Evolutionary conservation across 2,797 vertebrate genomes (phyloP).

Genomic region (Poeciliopsis gracilis): DNA sequence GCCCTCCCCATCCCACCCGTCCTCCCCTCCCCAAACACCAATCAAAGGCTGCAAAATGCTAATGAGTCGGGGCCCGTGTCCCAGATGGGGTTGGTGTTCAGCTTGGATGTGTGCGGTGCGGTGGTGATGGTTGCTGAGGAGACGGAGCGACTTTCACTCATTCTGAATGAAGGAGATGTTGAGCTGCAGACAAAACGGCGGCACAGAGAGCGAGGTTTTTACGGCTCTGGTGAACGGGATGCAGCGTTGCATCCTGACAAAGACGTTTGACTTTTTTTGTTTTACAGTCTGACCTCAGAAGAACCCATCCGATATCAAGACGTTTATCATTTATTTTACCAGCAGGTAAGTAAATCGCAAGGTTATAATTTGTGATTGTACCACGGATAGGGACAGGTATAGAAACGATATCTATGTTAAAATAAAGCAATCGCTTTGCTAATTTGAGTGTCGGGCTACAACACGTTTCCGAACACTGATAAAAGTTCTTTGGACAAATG

Average conservation of each 20-base stretch:
- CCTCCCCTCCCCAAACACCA: constrained; percentile 39
- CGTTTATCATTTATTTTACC: neutral
- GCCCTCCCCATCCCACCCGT: neutral
- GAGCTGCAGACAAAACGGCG: constrained; percentile 54
- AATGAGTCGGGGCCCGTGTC: constrained; percentile 80
- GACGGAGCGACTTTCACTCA: constrained; percentile 40
- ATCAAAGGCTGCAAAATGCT: constrained; percentile 90
- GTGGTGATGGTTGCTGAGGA: constrained; percentile 40
- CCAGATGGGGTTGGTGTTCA: constrained; percentile 44
- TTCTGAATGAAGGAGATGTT: constrained; percentile 49
- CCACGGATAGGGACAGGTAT: neutral
- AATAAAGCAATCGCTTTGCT: neutral
- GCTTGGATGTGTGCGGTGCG: constrained; percentile 41
- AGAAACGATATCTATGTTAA: neutral
- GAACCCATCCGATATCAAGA: neutral
- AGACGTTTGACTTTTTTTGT: too few species aligned
- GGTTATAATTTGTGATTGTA: neutral
- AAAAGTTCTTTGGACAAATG: neutral
- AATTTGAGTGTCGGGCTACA: neutral
- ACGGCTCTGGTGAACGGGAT: neutral
- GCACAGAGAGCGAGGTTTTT: constrained; percentile 47
- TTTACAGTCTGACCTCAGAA: too few species aligned
- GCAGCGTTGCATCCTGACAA: too few species aligned
- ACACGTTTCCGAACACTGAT: neutral
- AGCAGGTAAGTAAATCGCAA: neutral